phyloP scores from a whole-genome alignment of 1,140 invertebrate genomes.

The Trachelipus rathkii region DNA sequence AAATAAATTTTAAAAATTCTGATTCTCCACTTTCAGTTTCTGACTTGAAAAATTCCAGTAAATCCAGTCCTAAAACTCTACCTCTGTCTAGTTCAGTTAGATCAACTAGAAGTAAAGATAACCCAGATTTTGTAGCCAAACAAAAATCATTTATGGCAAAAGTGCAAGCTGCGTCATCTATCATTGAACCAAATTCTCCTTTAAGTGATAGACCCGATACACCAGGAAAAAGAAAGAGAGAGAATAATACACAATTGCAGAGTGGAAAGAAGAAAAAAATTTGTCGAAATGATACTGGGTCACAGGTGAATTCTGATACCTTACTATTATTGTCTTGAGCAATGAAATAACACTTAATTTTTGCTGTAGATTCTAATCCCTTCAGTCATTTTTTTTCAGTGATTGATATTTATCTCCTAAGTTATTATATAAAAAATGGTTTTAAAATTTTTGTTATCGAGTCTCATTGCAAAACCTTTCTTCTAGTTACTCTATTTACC shows the following conservation, averaged over 20 bases:
- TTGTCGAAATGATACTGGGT: background rate
- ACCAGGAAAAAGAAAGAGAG: slow-evolving; percentile 32
- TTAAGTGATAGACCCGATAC: slow-evolving; percentile 30
- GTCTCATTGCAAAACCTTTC: no score
- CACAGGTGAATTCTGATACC: background rate
- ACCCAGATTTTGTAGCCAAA: slow-evolving; percentile 45
- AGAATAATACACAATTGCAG: slow-evolving; percentile 1
- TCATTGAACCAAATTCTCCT: slow-evolving; percentile 6
- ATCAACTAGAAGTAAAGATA: slow-evolving; percentile 37
- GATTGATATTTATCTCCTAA: no score
- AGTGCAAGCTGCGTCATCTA: slow-evolving; percentile 38
- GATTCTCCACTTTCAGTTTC: background rate
- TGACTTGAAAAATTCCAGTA: background rate
- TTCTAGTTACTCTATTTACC: no score
- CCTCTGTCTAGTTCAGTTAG: slow-evolving; percentile 1
- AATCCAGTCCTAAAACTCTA: background rate
- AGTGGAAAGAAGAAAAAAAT: slow-evolving; percentile 6
- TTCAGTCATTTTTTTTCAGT: no score
- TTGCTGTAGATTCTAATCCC: no score
- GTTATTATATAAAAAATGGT: no score
- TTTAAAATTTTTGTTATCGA: no score
- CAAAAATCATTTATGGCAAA: slow-evolving; percentile 45
- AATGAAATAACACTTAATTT: no score
- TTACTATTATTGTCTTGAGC: no score
- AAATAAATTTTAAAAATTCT: background rate